Conservation (phyloP, 2,113 vertebrate species). For the Platysternon megacephalum region DNA sequence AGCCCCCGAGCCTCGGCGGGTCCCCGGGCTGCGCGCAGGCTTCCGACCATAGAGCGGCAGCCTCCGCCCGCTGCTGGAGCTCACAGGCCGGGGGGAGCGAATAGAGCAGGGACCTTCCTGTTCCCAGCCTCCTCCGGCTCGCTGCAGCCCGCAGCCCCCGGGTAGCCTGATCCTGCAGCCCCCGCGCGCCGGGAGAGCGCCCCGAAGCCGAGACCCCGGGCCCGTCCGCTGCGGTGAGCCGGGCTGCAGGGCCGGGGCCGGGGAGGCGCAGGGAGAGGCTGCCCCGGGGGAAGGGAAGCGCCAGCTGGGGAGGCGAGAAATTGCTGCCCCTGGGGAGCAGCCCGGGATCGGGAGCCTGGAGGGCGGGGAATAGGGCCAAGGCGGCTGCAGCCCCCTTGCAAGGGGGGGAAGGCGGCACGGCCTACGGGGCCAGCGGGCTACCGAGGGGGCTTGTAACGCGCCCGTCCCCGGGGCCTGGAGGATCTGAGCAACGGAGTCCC, state of each 20-base stretch:
- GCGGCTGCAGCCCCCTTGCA: slow-evolving; percentile 9
- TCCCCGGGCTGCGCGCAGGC: not conserved
- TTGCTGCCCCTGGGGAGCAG: slow-evolving; percentile 46
- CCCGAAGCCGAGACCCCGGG: slow-evolving; percentile 69
- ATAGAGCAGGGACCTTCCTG: not conserved
- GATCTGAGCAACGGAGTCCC: not conserved
- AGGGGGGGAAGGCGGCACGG: not conserved
- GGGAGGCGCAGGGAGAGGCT: slow-evolving; percentile 75
- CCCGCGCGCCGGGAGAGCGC: not conserved
- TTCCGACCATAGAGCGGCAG: not conserved
- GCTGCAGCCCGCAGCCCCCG: slow-evolving; percentile 18
- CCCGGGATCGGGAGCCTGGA: slow-evolving; percentile 80
- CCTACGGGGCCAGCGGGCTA: not conserved
- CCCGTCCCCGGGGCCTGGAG: no score
- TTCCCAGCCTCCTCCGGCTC: not conserved
- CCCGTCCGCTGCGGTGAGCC: slow-evolving; percentile 35
- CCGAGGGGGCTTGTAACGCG: not conserved
- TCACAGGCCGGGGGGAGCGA: not conserved
- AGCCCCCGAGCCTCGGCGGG: not conserved
- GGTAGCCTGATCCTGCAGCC: not conserved
- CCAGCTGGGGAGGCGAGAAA: slow-evolving; percentile 45
- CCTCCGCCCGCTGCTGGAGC: no score
- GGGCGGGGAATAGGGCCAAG: slow-evolving; percentile 64
- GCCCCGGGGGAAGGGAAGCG: slow-evolving; percentile 77
- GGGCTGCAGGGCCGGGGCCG: not conserved